A percentile compares a stretch with the other conserved stretches of the same genome.
Evolutionary conservation across 2,888 invertebrate genomes (phyloP).

Genomic region (Drosophila vallismaia): DNA sequence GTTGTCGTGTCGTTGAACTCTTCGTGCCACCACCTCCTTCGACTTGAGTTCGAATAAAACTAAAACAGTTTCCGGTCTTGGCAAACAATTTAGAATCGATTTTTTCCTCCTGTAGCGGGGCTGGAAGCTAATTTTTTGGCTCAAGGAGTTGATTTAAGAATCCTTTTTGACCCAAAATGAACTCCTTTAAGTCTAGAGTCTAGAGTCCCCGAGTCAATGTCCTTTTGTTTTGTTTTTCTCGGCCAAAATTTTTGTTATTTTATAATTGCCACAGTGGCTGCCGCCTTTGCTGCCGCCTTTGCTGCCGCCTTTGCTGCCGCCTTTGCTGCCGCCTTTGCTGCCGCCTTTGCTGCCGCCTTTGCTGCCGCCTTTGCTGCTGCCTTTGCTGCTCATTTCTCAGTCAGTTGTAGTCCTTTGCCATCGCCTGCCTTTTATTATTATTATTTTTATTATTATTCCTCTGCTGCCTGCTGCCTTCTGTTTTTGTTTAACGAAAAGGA

Average conservation of each 20-base stretch:
- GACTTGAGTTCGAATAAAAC: slow-evolving; percentile 14
- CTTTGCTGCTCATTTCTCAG: slow-evolving; percentile 61
- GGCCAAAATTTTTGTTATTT: slow-evolving; percentile 70
- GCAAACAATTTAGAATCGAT: slow-evolving; percentile 36
- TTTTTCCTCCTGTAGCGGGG: slow-evolving; percentile 9
- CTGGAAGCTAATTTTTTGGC: too few relatives aligned
- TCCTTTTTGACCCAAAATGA: slow-evolving; percentile 39
- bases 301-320: too few relatives aligned
- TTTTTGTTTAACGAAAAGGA: slow-evolving; percentile 63
- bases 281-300: slow-evolving; percentile 55
- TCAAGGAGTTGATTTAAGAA: slow-evolving; percentile 11
- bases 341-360: too few relatives aligned
- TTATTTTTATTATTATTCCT: neutral
- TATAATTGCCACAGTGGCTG: slow-evolving; percentile 65
- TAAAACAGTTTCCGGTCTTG: slow-evolving; percentile 47
- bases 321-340: too few relatives aligned
- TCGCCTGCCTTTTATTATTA: slow-evolving; percentile 30
- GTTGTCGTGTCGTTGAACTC: slow-evolving; percentile 67
- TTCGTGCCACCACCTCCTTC: neutral
- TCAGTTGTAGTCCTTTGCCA: slow-evolving; percentile 47
- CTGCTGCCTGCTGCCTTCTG: slow-evolving; percentile 3
- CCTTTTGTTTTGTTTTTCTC: slow-evolving; percentile 37
- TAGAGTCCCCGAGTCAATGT: slow-evolving; percentile 26
- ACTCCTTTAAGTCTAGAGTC: slow-evolving; percentile 25
- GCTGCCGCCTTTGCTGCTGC: too few relatives aligned